Conservation (phyloP, 2,888 invertebrate genomes). For the Pegoplata infirma region DNA sequence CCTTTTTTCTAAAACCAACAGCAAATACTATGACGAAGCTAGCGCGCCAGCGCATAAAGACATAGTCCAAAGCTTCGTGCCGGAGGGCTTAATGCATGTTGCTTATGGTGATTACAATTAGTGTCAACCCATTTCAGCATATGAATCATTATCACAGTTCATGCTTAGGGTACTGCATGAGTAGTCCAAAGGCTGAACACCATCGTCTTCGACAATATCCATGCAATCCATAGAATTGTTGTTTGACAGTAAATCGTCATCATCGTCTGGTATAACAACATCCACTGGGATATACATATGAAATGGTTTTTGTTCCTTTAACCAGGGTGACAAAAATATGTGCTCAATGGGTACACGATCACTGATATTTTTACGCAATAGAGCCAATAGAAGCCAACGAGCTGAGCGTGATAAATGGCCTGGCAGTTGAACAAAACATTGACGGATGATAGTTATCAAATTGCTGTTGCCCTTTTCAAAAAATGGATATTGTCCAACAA, state of each 20-base stretch:
- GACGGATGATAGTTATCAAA: constrained; percentile 74
- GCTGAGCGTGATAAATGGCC: constrained; percentile 70
- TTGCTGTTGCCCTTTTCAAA: constrained; percentile 76
- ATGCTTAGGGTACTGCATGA: constrained; percentile 63
- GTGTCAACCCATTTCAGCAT: constrained; percentile 60
- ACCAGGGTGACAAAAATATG: constrained; percentile 73
- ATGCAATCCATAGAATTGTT: constrained; percentile 40
- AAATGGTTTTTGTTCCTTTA: constrained; percentile 72
- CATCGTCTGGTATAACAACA: constrained; percentile 71
- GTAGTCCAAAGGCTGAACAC: constrained; percentile 66
- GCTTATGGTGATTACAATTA: not conserved
- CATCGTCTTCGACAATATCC: constrained; percentile 65
- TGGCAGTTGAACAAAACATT: constrained; percentile 75
- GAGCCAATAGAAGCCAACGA: constrained; percentile 71
- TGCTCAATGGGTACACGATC: constrained; percentile 73
- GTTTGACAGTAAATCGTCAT: constrained; percentile 54
- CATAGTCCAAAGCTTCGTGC: constrained; percentile 23
- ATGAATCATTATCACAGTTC: constrained; percentile 43
- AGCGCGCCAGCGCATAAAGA: constrained; percentile 41
- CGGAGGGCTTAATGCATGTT: constrained; percentile 26
- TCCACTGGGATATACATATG: constrained; percentile 73
- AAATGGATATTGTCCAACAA: constrained; percentile 77
- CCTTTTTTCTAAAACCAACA: constrained; percentile 9
- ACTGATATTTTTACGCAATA: constrained; percentile 72
- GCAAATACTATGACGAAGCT: constrained; percentile 29